Conservation (phyloP, 2,113 vertebrate species). For the Lanius collurio region DNA sequence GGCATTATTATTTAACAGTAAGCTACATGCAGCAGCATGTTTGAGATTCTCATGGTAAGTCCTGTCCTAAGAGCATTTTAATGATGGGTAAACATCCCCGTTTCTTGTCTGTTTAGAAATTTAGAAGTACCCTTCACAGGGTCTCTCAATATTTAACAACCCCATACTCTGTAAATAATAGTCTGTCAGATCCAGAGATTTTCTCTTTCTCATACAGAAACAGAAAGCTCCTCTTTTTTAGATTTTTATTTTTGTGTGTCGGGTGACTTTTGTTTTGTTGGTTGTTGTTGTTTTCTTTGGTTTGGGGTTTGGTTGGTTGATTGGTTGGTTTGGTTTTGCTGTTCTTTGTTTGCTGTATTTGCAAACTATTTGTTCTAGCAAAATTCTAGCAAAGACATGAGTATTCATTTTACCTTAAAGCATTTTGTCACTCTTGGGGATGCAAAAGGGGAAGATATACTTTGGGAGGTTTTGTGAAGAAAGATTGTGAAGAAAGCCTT, state of each 20-base stretch:
- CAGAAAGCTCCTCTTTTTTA: neutral
- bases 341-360: neutral
- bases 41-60: neutral
- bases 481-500: neutral
- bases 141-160: neutral
- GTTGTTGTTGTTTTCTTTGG: neutral
- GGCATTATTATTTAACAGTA: neutral
- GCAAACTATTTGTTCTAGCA: neutral
- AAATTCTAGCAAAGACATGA: neutral
- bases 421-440: neutral
- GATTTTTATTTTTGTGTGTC: neutral
- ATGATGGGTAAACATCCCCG: neutral
- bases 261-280: neutral
- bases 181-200: neutral
- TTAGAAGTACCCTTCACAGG: neutral
- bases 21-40: neutral
- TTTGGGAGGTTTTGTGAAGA: neutral
- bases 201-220: neutral
- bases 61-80: neutral
- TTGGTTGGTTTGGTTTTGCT: neutral
- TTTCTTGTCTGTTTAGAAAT: neutral
- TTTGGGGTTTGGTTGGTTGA: rapidly evolving
- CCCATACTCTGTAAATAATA: neutral
- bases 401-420: neutral
- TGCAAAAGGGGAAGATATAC: neutral